A percentile compares a stretch with the other conserved stretches of the same genome.
Conservation (phyloP, 2,797 vertebrate species). For the Odontamblyopus lacepedii region DNA sequence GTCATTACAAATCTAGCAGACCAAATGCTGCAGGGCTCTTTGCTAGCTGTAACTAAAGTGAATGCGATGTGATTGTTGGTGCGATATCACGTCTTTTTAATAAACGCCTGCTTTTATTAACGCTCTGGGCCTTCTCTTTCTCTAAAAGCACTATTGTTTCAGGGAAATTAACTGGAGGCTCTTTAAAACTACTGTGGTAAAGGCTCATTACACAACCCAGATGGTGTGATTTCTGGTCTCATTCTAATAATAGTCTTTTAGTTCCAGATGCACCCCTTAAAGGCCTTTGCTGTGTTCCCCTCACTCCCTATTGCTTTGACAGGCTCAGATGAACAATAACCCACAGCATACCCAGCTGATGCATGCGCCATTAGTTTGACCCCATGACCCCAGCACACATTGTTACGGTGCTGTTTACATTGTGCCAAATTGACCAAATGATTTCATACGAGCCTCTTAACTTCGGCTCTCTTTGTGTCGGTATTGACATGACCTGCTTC, state of each 20-base stretch:
- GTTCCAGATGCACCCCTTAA: slow-evolving; percentile 59
- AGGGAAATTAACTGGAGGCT: slow-evolving; percentile 68
- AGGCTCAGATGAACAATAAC: slow-evolving; percentile 70
- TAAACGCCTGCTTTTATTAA: slow-evolving; percentile 28
- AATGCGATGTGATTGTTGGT: not conserved
- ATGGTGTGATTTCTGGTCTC: slow-evolving; percentile 75
- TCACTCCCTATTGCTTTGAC: slow-evolving; percentile 56
- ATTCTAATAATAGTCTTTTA: slow-evolving; percentile 76
- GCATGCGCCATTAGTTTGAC: slow-evolving; percentile 78
- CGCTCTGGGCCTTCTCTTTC: slow-evolving; percentile 42
- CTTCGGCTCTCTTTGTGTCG: slow-evolving; percentile 34
- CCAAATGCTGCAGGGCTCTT: not conserved
- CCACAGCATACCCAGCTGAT: slow-evolving; percentile 77
- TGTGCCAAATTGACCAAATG: slow-evolving; percentile 76
- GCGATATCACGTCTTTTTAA: slow-evolving; percentile 15
- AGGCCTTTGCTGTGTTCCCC: slow-evolving; percentile 58
- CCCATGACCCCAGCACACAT: slow-evolving; percentile 69
- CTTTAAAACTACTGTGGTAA: slow-evolving; percentile 61
- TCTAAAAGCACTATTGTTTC: slow-evolving; percentile 69
- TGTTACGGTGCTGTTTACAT: slow-evolving; percentile 78
- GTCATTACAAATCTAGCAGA: not conserved
- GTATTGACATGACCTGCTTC: slow-evolving; percentile 35
- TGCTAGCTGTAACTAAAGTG: slow-evolving; percentile 7
- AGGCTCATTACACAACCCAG: slow-evolving; percentile 74
- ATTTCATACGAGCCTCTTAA: slow-evolving; percentile 68